phyloP scores from a whole-genome alignment of 2,113 vertebrate species.

The Sylvietta virens region DNA sequence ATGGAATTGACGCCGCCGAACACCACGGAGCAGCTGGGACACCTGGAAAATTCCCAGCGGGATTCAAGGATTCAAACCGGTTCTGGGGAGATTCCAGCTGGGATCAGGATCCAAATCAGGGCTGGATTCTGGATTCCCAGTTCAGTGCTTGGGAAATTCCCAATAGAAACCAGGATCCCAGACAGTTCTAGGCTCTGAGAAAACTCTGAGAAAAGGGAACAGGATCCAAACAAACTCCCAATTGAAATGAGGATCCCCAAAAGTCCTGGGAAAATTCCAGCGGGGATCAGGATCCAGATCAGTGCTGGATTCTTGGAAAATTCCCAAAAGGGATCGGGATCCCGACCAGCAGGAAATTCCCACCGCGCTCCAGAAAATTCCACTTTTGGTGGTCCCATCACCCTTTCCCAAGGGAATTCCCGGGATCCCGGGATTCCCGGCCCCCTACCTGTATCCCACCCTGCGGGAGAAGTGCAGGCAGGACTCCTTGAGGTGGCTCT shows the following conservation, averaged over 20 bases:
- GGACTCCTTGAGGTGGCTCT: slow-evolving; percentile 80
- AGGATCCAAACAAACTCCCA: not conserved
- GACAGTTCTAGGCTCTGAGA: too few species aligned
- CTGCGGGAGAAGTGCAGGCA: slow-evolving; percentile 92
- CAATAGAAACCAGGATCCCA: not conserved
- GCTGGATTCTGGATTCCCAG: too few species aligned
- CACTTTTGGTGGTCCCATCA: accelerated
- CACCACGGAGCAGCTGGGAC: slow-evolving; percentile 91
- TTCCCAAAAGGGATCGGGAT: too few species aligned
- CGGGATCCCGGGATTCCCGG: accelerated
- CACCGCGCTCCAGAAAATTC: not conserved
- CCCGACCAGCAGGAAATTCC: too few species aligned
- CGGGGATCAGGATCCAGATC: not conserved
- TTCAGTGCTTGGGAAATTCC: too few species aligned
- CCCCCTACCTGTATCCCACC: slow-evolving; percentile 84
- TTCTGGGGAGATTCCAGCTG: too few species aligned
- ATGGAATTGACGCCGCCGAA: slow-evolving; percentile 92
- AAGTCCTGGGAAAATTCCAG: too few species aligned
- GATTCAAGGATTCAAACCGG: not conserved
- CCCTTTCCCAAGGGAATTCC: too few species aligned
- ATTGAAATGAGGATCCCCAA: too few species aligned
- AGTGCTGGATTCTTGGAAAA: too few species aligned
- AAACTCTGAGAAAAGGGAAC: too few species aligned
- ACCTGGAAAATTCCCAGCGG: slow-evolving; percentile 79
- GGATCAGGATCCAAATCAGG: too few species aligned